Conservation (phyloP, 64 coral and sea anemone genomes). For the Hydrozoanthus tunicans region DNA sequence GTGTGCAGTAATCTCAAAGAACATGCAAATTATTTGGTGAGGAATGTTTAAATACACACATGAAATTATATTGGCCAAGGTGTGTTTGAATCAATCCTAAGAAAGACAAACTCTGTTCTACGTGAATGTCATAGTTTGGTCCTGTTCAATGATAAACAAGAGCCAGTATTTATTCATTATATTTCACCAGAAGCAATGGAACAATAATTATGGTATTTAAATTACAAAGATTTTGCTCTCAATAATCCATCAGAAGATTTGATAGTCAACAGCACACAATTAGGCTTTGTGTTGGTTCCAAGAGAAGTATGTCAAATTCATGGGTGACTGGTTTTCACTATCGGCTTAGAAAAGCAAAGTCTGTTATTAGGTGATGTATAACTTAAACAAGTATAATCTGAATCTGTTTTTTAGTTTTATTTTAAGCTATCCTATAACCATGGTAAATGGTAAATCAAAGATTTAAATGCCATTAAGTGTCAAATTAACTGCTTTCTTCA, state of each 20-base stretch:
- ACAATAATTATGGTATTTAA: slow-evolving; percentile 22
- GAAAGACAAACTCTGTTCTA: neutral
- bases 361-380: neutral
- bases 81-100: neutral
- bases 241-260: neutral
- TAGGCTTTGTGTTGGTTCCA: neutral
- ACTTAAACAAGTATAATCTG: neutral
- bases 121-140: neutral
- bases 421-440: neutral
- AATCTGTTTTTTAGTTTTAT: neutral
- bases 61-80: slow-evolving; percentile 22
- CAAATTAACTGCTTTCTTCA: neutral
- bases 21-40: slow-evolving; percentile 39
- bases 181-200: neutral
- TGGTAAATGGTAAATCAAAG: neutral
- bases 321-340: neutral
- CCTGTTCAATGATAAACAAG: neutral
- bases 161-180: neutral
- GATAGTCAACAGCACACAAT: neutral
- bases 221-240: slow-evolving; percentile 6
- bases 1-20: neutral
- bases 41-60: neutral
- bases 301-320: neutral
- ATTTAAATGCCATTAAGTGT: neutral
- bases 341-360: slow-evolving; percentile 5